Evolutionary conservation across 2,888 invertebrate genomes (phyloP), one percentile per base, ranked within the genome.

Genomic region (Monoplex corrugatus): DNA sequence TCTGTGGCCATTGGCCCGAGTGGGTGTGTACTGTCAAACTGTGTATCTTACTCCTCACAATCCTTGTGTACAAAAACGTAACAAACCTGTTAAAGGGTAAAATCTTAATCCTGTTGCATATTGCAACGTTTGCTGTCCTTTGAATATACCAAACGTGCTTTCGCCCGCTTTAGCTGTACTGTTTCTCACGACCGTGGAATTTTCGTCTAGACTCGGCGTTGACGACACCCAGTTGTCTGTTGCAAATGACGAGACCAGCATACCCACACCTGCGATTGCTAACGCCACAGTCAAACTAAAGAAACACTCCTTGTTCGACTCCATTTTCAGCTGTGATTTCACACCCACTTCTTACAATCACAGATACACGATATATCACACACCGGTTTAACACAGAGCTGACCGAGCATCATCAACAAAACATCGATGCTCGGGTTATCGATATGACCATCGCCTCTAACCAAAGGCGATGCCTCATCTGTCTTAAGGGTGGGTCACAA

Each of bases 141-240:
- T 97, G 94, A 99, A 98, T 19, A 99, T 97, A 0, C 99, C 99
- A 95, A 98, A 98, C 95, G 97, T 92, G n/a, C 95, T 93, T 50
- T 93, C 86, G 16, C 89, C 83, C 13, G n/a, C 40, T 28, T 45
- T 91, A 8, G 40, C 50, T n/a, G 72, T n/a, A 19, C 44, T 86
- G 5, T 80, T 43, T 80, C 3, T 40, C 6, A 82, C 40, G 3
- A 44, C 86, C 6, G 89, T 83, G 40, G 87, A 83, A 85, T 88
- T 89, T 5, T 91, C 92, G 5, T 92, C 90, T 92, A 98, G 96
- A 92, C 97, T 97, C 6, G 98, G 98, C 85, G 97, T 97, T 2
- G 98, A 98, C 92, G 97, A 97, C 38, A 98, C 97, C 98, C 98
- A 98, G 94, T 98, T 97, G 92, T 98, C 97, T 10, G 98, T 98